phyloP scores from a whole-genome alignment of 2,888 invertebrate genomes.

The Trachelus troglodyta region DNA sequence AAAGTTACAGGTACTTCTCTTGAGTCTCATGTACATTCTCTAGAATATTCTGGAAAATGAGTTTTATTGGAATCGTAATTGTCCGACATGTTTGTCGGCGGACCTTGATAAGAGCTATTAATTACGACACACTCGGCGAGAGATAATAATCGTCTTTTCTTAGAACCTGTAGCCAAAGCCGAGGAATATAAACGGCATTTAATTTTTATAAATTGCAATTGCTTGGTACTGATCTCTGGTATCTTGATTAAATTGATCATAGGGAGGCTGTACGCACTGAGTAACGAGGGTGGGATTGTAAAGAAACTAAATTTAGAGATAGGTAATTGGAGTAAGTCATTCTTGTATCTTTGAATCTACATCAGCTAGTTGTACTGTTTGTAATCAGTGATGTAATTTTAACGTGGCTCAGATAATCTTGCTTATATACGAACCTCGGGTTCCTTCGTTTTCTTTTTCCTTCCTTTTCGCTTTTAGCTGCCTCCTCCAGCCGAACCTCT shows the following conservation, averaged over 20 bases:
- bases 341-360: not conserved
- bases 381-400: not conserved
- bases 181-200: not conserved
- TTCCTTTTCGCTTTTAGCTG: conserved; percentile 23
- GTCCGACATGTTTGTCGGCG: not conserved
- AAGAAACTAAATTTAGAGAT: not conserved
- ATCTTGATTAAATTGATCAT: not conserved
- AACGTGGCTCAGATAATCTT: not conserved
- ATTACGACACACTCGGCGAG: not conserved
- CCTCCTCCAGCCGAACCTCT: conserved; percentile 13
- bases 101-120: not conserved
- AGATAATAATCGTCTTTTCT: not conserved
- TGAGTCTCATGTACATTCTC: not conserved
- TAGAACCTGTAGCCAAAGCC: not conserved
- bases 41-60: not conserved
- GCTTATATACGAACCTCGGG: conserved; percentile 37
- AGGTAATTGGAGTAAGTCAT: too few species aligned
- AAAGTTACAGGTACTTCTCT: conserved; percentile 1
- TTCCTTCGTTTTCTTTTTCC: conserved; percentile 48
- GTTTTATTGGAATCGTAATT: conserved; percentile 2
- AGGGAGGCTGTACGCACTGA: not conserved
- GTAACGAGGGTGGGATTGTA: not conserved
- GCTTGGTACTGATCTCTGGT: not conserved
- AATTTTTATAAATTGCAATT: not conserved
- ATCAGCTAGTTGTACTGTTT: not conserved